Evolutionary conservation across 2,797 vertebrate genomes (phyloP).

Genomic region (Martes flavigula): DNA sequence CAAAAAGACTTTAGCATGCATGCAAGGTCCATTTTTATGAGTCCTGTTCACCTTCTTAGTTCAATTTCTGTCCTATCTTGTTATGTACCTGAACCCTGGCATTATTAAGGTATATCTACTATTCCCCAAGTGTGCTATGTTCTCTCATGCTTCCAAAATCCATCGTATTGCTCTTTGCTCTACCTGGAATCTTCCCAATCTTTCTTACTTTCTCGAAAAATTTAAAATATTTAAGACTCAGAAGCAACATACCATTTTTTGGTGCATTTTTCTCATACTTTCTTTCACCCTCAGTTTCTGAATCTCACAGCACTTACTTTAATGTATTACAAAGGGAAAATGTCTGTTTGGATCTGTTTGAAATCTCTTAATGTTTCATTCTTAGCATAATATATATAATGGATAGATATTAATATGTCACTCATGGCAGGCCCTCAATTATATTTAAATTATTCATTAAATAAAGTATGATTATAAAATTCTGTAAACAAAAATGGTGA

Average conservation of each 20-base stretch:
- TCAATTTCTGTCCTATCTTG: background rate
- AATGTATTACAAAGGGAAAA: background rate
- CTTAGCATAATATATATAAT: background rate
- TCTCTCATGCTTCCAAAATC: background rate
- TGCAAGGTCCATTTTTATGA: background rate
- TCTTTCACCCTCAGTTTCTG: background rate
- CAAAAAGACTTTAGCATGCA: background rate
- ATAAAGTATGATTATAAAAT: background rate
- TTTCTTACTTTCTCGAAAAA: background rate
- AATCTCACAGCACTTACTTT: background rate
- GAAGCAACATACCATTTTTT: background rate
- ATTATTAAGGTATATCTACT: background rate
- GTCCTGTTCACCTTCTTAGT: background rate
- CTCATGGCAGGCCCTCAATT: background rate
- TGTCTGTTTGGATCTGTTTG: background rate
- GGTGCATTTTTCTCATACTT: background rate
- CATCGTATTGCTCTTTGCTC: background rate
- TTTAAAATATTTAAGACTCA: background rate
- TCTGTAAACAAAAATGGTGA: background rate
- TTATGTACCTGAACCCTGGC: background rate
- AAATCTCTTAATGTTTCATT: background rate
- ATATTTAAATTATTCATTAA: conserved; percentile 15
- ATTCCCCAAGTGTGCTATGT: background rate
- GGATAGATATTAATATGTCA: background rate
- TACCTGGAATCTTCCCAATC: background rate